phyloP scores from a whole-genome alignment of 2,888 invertebrate genomes.

The Ophioninae sp. region DNA sequence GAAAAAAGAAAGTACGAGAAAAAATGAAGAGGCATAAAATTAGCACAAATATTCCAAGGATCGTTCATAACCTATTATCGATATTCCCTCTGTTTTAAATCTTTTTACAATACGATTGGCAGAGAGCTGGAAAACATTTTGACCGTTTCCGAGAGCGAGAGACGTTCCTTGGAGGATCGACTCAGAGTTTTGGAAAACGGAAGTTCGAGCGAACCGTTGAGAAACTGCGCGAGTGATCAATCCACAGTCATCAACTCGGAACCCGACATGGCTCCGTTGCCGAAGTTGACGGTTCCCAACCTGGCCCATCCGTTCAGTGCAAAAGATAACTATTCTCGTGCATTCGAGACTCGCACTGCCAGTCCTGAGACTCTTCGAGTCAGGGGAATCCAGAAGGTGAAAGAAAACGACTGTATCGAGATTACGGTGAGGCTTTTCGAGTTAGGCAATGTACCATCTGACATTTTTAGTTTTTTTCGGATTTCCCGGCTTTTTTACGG shows the following conservation, averaged over 20 bases:
- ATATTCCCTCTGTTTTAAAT: background rate
- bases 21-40: background rate
- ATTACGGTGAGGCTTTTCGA: conserved; percentile 25
- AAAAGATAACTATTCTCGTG: conserved; percentile 28
- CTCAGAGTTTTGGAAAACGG: conserved; percentile 39
- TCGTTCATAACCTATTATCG: background rate
- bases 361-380: background rate
- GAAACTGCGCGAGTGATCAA: background rate
- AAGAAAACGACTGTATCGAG: background rate
- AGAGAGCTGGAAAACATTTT: conserved; percentile 55
- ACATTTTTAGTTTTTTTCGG: background rate
- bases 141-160: conserved; percentile 25
- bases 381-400: background rate
- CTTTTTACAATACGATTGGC: background rate
- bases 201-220: background rate
- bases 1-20: conserved; percentile 20
- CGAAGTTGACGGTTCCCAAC: background rate
- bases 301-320: conserved; percentile 2
- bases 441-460: too few relatives aligned
- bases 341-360: background rate
- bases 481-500: too few relatives aligned
- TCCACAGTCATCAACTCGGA: background rate
- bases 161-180: conserved; percentile 19
- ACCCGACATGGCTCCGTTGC: background rate
- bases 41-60: too few relatives aligned